These are phyloP conservation scores for Musca domestica DNA, from an alignment of 1,140 invertebrate species.

Conservation along the genomic window DNA sequence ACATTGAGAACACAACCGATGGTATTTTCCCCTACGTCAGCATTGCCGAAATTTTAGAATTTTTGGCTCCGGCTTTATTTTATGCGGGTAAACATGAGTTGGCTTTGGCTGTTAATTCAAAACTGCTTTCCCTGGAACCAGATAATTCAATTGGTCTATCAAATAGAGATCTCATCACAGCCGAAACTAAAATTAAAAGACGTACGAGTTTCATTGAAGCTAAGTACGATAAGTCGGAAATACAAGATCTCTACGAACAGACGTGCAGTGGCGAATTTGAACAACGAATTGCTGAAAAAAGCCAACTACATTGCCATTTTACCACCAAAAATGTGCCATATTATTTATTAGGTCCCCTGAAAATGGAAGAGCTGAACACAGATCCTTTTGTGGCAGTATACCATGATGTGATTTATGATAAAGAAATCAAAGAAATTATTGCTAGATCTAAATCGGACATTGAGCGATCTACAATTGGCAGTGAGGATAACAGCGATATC, in stretches of 20 bases:
- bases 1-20: too few relatives aligned
- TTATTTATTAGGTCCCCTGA: slow-evolving; percentile 78
- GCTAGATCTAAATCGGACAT: slow-evolving; percentile 79
- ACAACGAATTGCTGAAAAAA: slow-evolving; percentile 51
- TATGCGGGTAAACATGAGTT: slow-evolving; percentile 30
- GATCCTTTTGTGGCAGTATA: slow-evolving; percentile 82
- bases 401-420: slow-evolving; percentile 81
- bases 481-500: slow-evolving; percentile 71
- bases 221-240: not conserved
- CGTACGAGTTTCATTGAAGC: not conserved
- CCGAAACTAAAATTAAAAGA: not conserved
- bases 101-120: slow-evolving; percentile 33
- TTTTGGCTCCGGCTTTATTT: not conserved
- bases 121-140: slow-evolving; percentile 30
- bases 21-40: not conserved
- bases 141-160: slow-evolving; percentile 25
- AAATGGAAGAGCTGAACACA: slow-evolving; percentile 81
- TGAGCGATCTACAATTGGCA: slow-evolving; percentile 89
- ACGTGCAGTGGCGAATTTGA: slow-evolving; percentile 82
- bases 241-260: slow-evolving; percentile 12
- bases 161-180: slow-evolving; percentile 15
- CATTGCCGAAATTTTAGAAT: not conserved
- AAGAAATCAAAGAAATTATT: slow-evolving; percentile 85
- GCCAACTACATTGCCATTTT: slow-evolving; percentile 74
- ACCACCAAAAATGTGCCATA: slow-evolving; percentile 68